phyloP scores from a whole-genome alignment of 2,888 invertebrate species.

The Myopa tessellatipennis region DNA sequence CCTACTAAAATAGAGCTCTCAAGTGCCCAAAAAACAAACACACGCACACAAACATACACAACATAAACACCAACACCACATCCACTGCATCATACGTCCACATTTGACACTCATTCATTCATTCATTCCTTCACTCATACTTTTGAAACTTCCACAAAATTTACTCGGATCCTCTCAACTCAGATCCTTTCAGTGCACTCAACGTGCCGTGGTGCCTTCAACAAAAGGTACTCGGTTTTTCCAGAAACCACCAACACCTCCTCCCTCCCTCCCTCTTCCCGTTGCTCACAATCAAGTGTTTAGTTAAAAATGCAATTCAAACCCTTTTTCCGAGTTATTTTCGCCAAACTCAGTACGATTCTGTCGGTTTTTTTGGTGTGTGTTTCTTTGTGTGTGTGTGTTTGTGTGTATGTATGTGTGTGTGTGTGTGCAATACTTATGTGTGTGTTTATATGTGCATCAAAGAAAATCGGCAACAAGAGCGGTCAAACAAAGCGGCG shows the following conservation, averaged over 20 bases:
- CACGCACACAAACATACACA: neutral
- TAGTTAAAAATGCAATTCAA: conserved; percentile 1
- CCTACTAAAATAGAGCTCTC: conserved; percentile 3
- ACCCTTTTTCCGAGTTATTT: neutral
- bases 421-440: neutral
- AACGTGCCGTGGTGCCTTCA: neutral
- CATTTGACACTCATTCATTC: neutral
- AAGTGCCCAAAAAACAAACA: neutral
- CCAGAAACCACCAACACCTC: neutral
- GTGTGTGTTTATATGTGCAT: neutral
- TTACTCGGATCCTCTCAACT: too few relatives aligned
- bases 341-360: neutral
- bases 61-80: neutral
- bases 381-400: too few relatives aligned
- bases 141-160: too few relatives aligned
- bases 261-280: neutral
- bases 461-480: too few relatives aligned
- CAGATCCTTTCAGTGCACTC: too few relatives aligned
- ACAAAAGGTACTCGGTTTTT: neutral
- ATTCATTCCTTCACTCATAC: neutral
- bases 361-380: too few relatives aligned
- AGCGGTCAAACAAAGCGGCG: too few relatives aligned
- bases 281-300: neutral
- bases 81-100: too few relatives aligned
- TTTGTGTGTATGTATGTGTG: too few relatives aligned